Percentiles rank a stretch among this genome's conserved stretches.
Conservation (phyloP, 1,140 invertebrate genomes). For the Tetramorium alpestre region DNA sequence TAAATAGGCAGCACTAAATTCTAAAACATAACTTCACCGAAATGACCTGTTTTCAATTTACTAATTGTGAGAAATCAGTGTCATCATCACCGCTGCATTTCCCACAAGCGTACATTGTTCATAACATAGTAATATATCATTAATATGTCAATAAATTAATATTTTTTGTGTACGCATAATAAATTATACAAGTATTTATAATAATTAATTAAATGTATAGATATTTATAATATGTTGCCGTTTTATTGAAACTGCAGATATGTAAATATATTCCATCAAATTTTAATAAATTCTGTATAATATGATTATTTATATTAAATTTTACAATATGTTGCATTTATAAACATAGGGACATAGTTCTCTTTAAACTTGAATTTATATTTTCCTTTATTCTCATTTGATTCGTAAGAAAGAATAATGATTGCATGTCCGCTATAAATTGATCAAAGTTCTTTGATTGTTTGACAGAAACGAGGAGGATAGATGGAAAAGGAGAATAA, state of each 20-base stretch:
- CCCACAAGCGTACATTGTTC: neutral
- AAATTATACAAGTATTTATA: slow-evolving; percentile 24
- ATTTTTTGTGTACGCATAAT: neutral
- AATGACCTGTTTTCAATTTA: neutral
- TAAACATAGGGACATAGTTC: too few relatives aligned
- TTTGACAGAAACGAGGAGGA: neutral
- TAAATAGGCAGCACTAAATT: neutral
- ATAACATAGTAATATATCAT: neutral
- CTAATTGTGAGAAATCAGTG: neutral
- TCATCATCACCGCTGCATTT: neutral
- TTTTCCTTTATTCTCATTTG: neutral
- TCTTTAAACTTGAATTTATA: neutral
- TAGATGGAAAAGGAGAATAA: neutral
- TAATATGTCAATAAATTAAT: neutral
- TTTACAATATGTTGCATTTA: neutral
- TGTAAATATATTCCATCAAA: neutral
- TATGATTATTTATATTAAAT: slow-evolving; percentile 18
- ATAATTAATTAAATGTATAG: neutral
- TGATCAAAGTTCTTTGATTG: neutral
- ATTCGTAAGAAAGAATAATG: neutral
- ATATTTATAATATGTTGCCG: neutral
- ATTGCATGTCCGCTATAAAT: neutral
- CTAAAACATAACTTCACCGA: neutral
- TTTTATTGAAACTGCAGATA: neutral
- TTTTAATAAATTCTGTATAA: neutral